Conservation (phyloP, 2,113 vertebrate species). For the Rhinoderma darwinii region DNA sequence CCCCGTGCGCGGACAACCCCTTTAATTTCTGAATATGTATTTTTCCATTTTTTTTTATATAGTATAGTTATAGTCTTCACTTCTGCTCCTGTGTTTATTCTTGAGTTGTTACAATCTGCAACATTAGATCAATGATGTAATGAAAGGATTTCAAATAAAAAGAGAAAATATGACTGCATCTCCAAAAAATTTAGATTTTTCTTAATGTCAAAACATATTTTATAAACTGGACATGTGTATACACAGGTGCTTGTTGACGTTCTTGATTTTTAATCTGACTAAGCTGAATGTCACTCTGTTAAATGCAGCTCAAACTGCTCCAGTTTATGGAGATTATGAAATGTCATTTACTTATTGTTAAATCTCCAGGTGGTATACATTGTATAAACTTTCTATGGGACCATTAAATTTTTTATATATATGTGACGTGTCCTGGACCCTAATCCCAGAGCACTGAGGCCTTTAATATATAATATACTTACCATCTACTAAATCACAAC, state of each 20-base stretch:
- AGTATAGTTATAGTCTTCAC: not conserved
- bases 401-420: no score
- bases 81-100: not conserved
- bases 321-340: not conserved
- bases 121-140: not conserved
- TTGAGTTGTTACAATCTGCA: not conserved
- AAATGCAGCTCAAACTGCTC: not conserved
- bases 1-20: no score
- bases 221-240: not conserved
- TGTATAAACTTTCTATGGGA: not conserved
- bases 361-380: not conserved
- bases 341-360: not conserved
- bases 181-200: not conserved
- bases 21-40: no score
- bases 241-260: not conserved
- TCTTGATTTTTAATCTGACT: not conserved
- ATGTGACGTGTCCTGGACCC: not conserved
- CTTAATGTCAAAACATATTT: not conserved
- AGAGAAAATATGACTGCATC: not conserved
- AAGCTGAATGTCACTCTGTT: not conserved
- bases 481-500: not conserved
- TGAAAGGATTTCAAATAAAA: not conserved
- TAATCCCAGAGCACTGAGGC: not conserved
- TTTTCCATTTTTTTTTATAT: not conserved
- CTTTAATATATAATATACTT: not conserved